Evolutionary conservation across 35 echinoderm and acorn worm species (phyloP), one percentile per base, ranked within the genome.

Genomic region (Amphiura filiformis): DNA sequence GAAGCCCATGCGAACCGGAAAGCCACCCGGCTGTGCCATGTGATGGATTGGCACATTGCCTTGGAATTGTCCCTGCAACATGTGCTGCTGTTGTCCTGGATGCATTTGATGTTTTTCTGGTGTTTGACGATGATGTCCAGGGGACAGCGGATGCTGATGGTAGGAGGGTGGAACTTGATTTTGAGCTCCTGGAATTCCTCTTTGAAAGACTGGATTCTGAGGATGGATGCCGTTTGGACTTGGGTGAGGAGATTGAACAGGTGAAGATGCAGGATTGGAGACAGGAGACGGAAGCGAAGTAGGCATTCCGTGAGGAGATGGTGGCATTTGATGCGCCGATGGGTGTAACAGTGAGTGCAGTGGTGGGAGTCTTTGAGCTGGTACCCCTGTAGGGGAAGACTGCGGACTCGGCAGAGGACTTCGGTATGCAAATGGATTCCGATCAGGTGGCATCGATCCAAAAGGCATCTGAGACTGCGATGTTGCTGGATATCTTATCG

Each of bases 281-380:
- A 47, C 41, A 47, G 61, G 61, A 70, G 61, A 70, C 2, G 9
- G 61, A 26, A 30, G 61, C 7, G 61, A 3, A 26, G n/a, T n/a
- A n/a, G 61, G 61, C 17, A 70, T 70, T 2, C 61, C 26, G 28
- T 70, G 61, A 3, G 61, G 28, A 13, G 26, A 23, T 70, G n/a
- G n/a, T n/a, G 20, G 91, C 78, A 39, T 82, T 75, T 15, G 77
- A 0, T 28, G 84, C 44, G 17, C 33, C 35, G 31, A 80, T 86
- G 13, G 87, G 56, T 22, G 33, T 35, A 92, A 36, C 15, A 93
- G 39, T 28, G 91, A 49, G 52, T 93, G 85, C 39, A 93, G 80
- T 36, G 91, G 80, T 61, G 91, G 90, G 32, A 89, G 92, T 86
- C 92, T 89, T 34, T 96, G 94, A 35, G 85, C 57, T 22, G 83